These are phyloP conservation scores for Lamprotornis superbus DNA, from an alignment of 2,113 vertebrate species.

Conservation along the genomic window DNA sequence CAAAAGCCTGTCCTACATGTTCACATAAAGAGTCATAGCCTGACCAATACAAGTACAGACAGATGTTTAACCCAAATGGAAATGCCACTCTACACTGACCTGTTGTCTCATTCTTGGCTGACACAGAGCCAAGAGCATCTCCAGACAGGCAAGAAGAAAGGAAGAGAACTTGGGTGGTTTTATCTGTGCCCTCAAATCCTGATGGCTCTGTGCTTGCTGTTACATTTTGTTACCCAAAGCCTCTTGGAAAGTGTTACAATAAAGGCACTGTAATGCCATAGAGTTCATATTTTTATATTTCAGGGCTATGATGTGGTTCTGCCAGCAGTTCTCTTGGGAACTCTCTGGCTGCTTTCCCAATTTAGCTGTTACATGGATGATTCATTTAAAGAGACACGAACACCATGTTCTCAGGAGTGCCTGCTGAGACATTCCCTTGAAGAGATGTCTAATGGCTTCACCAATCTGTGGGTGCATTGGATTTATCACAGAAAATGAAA, in stretches of 20 bases:
- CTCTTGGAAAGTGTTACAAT: background rate
- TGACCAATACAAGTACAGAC: background rate
- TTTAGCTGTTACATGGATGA: background rate
- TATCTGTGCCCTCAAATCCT: background rate
- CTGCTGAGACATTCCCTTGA: background rate
- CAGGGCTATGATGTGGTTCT: background rate
- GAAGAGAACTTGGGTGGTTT: background rate
- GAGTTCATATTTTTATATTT: background rate
- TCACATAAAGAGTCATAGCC: rapidly evolving
- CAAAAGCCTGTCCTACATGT: too few species aligned
- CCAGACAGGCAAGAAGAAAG: background rate
- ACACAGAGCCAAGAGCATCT: background rate
- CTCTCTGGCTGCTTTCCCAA: conserved; percentile 14
- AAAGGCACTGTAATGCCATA: background rate
- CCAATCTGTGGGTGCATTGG: background rate
- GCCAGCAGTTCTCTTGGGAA: background rate
- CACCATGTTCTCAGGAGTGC: background rate
- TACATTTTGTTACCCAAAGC: background rate
- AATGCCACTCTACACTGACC: rapidly evolving
- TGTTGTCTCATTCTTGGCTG: background rate
- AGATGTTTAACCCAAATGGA: background rate
- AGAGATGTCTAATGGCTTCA: background rate
- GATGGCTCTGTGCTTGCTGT: background rate
- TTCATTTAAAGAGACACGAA: conserved; percentile 28
- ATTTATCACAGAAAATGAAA: background rate